These are phyloP conservation scores for Gallinago media DNA, from an alignment of 2,113 vertebrate genomes.

Conservation along the genomic window DNA sequence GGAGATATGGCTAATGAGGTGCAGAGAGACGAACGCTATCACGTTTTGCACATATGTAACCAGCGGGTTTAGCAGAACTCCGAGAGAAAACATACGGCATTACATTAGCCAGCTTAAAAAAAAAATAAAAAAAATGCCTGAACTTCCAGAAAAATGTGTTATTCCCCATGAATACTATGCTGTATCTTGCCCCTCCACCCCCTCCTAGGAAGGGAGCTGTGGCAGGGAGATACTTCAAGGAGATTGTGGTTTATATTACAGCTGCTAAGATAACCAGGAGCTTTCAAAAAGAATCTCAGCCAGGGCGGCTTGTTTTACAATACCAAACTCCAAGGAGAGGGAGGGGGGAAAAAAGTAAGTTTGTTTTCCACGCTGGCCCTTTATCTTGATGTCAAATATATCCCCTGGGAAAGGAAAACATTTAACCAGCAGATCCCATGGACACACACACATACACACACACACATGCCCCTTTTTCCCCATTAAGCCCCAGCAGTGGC, in stretches of 20 bases:
- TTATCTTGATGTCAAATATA: conserved; percentile 74
- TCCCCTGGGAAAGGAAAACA: conserved; percentile 72
- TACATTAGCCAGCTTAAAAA: background rate
- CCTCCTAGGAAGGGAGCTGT: background rate
- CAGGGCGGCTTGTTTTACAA: conserved; percentile 31
- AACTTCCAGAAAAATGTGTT: background rate
- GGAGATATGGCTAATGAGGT: background rate
- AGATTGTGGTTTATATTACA: conserved; percentile 49
- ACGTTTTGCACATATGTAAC: background rate
- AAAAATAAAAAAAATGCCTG: background rate
- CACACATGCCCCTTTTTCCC: background rate
- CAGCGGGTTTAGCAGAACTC: background rate
- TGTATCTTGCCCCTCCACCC: background rate
- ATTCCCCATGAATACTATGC: background rate
- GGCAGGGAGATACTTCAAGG: conserved; percentile 31
- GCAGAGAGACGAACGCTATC: background rate
- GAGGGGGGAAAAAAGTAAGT: background rate
- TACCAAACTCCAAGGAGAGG: background rate
- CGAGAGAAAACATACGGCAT: background rate
- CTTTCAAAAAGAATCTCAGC: conserved; percentile 63
- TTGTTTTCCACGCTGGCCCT: conserved; percentile 59
- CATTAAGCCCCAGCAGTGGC: background rate
- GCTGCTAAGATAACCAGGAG: conserved; percentile 68
- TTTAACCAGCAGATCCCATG: conserved; percentile 64
- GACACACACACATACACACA: background rate